Evolutionary conservation across 2,113 vertebrate species (phyloP), one percentile per base, ranked within the genome.

Genomic region (Pseudorectes ferrugineus): DNA sequence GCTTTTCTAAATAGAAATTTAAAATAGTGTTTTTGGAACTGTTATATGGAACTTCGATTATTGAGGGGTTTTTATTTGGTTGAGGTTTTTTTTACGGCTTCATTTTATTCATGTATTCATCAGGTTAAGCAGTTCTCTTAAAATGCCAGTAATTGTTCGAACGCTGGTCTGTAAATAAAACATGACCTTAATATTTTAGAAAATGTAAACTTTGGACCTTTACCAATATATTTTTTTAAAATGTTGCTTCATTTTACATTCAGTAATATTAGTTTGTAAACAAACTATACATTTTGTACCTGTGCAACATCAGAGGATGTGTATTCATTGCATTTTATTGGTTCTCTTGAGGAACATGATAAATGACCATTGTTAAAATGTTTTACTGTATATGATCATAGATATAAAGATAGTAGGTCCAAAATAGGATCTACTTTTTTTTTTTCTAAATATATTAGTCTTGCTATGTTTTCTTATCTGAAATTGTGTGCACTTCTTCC

Each of bases 101-200:
- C 62, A 43, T 95, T 97, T 90, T 93, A 65, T 95, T 96, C 72
- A 80, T 96, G 95, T 94, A 91, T 92, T 92, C 75, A 68, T 93
- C 89, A 94, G 95, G 73, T 95, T 96, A 95, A 96, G 73, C 81
- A 95, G 65, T 97, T 96, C 82, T 87, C 93, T 97, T 95, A 91
- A 97, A 97, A 97, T 96, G 89, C 96, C 95, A 97, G 92, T 88
- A 95, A 87, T 94, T 93, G 79, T 97, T 98, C 91, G 88, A 95
- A 97, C 23, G 96, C 92, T 97, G 91, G 97, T 97, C 93, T 98
- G 95, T 98, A 97, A 97, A 97, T 95, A 97, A 97, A 97, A 92
- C 96, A 85, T 82, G 92, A 97, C 93, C 86, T 70, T 66, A 80
- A 96, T 97, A 97, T 96, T 98, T 97, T 98, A 96, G 96, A 94